phyloP scores from a whole-genome alignment of 2,888 invertebrate species.

The Amblyjoppa proteus region DNA sequence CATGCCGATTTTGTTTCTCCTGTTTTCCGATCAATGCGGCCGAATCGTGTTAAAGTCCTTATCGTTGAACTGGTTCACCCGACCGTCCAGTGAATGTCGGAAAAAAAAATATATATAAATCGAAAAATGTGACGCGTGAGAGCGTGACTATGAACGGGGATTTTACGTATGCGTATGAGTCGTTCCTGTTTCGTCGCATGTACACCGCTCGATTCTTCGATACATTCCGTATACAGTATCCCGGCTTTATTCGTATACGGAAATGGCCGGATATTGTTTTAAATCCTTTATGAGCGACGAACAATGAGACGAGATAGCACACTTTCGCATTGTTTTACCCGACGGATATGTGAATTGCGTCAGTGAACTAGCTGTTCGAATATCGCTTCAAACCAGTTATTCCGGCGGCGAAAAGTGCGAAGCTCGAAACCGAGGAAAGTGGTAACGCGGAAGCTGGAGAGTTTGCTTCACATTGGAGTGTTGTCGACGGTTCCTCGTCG shows the following conservation, averaged over 20 bases:
- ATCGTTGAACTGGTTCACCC: slow-evolving; percentile 36
- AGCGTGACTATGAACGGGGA: not conserved
- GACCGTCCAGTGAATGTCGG: slow-evolving; percentile 22
- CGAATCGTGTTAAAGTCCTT: slow-evolving; percentile 50
- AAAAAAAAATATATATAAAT: not conserved
- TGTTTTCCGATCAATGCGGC: slow-evolving; percentile 27
- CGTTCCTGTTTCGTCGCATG: slow-evolving; percentile 6
- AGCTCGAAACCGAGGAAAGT: slow-evolving; percentile 30
- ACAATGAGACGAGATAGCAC: not conserved
- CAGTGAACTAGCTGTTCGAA: not conserved
- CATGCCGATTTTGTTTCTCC: slow-evolving; percentile 50
- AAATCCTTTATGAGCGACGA: not conserved
- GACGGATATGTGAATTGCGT: not conserved
- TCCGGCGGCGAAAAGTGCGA: not conserved
- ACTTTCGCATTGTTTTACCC: not conserved
- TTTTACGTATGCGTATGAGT: not conserved
- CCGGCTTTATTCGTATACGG: not conserved
- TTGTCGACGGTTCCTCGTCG: slow-evolving; percentile 57
- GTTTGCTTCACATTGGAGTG: slow-evolving; percentile 27
- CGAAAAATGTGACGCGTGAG: slow-evolving; percentile 3
- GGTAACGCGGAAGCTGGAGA: slow-evolving; percentile 8
- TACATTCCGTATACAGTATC: not conserved
- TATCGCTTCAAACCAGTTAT: not conserved
- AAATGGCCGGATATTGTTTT: not conserved
- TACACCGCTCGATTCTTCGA: not conserved